phyloP scores from a whole-genome alignment of 2,113 vertebrate genomes.

The zebrafish (Danio rerio) region DNA sequence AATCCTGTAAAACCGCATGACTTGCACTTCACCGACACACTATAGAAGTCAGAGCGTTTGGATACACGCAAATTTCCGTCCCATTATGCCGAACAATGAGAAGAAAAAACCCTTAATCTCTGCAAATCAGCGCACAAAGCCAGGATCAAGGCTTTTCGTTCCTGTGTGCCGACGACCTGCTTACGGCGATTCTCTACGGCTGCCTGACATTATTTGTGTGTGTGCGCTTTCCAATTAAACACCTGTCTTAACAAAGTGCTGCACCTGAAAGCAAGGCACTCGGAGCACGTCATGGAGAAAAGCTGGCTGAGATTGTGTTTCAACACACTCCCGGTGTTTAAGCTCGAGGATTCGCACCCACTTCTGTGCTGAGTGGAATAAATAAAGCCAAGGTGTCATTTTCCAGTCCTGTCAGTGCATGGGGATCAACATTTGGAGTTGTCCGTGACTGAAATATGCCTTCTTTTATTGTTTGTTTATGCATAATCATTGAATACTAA shows the following conservation, averaged over 20 bases:
- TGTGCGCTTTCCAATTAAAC: conserved; percentile 64
- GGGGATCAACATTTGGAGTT: not conserved
- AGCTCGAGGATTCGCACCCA: not conserved
- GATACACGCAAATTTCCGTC: conserved; percentile 63
- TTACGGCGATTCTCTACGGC: conserved; percentile 63
- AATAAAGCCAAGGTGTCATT: conserved; percentile 17
- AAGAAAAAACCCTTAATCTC: conserved; percentile 66
- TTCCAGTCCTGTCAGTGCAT: not conserved
- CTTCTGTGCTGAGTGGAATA: conserved; percentile 10
- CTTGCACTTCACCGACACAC: conserved; percentile 29
- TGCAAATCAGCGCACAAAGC: conserved; percentile 68
- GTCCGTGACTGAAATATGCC: not conserved
- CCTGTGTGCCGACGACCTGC: conserved; percentile 66
- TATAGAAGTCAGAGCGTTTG: conserved; percentile 13
- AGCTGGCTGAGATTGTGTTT: conserved; percentile 50
- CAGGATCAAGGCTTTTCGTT: conserved; percentile 68
- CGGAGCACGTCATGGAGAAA: conserved; percentile 58
- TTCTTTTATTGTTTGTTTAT: too few relatives aligned
- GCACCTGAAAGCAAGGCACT: conserved; percentile 69
- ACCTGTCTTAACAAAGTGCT: conserved; percentile 70
- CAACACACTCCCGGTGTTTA: conserved; percentile 28
- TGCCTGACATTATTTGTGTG: conserved; percentile 51
- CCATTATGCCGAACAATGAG: conserved; percentile 69
- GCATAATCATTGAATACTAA: too few relatives aligned
- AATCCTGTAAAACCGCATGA: conserved; percentile 10